These are phyloP conservation scores for Hippocampus guttulatus DNA, from an alignment of 2,113 vertebrate species.

Conservation along the genomic window DNA sequence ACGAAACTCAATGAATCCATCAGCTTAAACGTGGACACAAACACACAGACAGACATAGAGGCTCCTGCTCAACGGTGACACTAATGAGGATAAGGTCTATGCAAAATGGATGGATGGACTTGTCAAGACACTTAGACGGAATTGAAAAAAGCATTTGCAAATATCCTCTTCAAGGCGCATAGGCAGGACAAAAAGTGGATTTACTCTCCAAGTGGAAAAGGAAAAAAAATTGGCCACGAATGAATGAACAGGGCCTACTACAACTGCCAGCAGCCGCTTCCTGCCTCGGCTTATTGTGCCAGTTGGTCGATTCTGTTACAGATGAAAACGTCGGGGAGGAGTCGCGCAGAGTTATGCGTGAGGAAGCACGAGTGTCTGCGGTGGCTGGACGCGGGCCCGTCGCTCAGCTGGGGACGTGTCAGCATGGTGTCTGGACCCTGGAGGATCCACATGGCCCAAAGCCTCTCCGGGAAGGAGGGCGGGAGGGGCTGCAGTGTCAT, in stretches of 20 bases:
- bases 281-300: conserved; percentile 63
- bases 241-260: conserved; percentile 66
- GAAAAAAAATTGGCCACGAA: conserved; percentile 61
- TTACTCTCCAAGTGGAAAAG: conserved; percentile 56
- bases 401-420: conserved; percentile 49
- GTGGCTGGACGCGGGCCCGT: conserved; percentile 53
- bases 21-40: neutral
- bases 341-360: conserved; percentile 62
- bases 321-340: conserved; percentile 46
- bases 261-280: conserved; percentile 60
- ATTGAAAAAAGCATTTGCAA: neutral
- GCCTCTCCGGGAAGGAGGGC: conserved; percentile 21
- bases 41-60: too few relatives aligned
- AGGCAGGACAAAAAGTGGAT: conserved; percentile 41
- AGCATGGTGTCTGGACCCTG: conserved; percentile 20
- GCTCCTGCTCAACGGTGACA: neutral
- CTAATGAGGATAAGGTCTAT: neutral
- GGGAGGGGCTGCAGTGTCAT: neutral
- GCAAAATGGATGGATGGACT: neutral
- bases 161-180: neutral
- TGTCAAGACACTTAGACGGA: neutral
- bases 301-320: conserved; percentile 67
- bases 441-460: conserved; percentile 32
- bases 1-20: neutral
- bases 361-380: conserved; percentile 61